Evolutionary conservation across 2,888 invertebrate species (phyloP), one percentile per base, ranked within the genome.

Genomic region (Hypsopygia costalis): DNA sequence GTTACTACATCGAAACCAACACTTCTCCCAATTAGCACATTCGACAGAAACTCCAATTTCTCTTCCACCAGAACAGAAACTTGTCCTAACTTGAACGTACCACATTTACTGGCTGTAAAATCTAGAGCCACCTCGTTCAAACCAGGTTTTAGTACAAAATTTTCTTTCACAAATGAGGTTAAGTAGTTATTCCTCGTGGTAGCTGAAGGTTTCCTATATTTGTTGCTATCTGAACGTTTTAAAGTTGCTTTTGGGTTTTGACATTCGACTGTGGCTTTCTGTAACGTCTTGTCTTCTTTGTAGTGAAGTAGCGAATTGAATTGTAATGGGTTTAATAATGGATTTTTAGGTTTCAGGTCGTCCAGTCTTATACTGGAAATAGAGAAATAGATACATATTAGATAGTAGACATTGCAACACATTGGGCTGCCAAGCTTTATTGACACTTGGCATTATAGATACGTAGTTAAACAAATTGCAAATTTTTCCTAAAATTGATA

Each of bases 201-300:
- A 1, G 91, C 90, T 0, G 92, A 93, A 0, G 93, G 91, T 75
- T 94, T 93, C 28, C 93, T 87, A 51, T 91, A 90, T 66, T 93
- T 93, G 28, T 91, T 91, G 64, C 94, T 94, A 59, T 94, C 94
- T 0, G 94, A 93, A 10, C 94, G 88, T 46, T 92, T 92, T 1
- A 94, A 79, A 0, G 91, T 83, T 1, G 90, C 83, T 69, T 93
- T 93, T 0, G 90, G 89, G 57, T 91, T 92, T 48, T 91, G 91
- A 55, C 94, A 94, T 20, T 93, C 92, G 1, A 96, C 92, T 1
- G 93, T 93, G 0, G 94, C 95, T 51, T 93, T 92, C 36, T 93
- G 93, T 4, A 97, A 78, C 16, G 93, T 93, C 62, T 93, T 94
- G 69, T 97, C 96, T 71, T 97, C 94, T 69, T 95, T 94, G 66